Conservation (phyloP, 2,888 invertebrate species). For the Rhamnusium bicolor region DNA sequence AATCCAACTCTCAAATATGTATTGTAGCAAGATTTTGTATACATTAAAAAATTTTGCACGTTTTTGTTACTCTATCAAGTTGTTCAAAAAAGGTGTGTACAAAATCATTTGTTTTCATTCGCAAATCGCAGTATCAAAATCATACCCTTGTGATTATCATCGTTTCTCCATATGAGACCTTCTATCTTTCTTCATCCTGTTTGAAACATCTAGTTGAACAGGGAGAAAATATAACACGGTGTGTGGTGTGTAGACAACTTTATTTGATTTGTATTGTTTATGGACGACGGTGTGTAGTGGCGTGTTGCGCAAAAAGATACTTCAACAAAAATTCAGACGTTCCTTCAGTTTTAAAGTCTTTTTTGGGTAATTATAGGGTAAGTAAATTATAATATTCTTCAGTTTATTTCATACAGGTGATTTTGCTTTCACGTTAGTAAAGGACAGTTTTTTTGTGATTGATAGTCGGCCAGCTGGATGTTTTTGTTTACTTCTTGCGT, state of each 20-base stretch:
- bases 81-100: not conserved
- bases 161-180: not conserved
- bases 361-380: conserved; percentile 35
- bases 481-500: conserved; percentile 59
- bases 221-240: conserved; percentile 7
- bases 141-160: not conserved
- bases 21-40: not conserved
- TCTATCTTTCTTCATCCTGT: not conserved
- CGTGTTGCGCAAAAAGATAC: conserved; percentile 66
- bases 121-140: not conserved
- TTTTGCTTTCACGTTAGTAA: conserved; percentile 10
- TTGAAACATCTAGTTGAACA: not conserved
- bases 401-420: not conserved
- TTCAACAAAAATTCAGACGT: conserved; percentile 43
- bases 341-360: conserved; percentile 30
- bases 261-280: conserved; percentile 59
- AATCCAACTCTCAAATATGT: not conserved
- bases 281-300: conserved; percentile 62
- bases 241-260: conserved; percentile 37
- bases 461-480: conserved; percentile 59
- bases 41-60: not conserved
- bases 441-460: conserved; percentile 10
- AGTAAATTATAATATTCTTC: conserved; percentile 32
- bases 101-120: not conserved
- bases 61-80: not conserved